These are phyloP conservation scores for Stigmatopora argus DNA, from an alignment of 2,113 vertebrate species.

Conservation along the genomic window DNA sequence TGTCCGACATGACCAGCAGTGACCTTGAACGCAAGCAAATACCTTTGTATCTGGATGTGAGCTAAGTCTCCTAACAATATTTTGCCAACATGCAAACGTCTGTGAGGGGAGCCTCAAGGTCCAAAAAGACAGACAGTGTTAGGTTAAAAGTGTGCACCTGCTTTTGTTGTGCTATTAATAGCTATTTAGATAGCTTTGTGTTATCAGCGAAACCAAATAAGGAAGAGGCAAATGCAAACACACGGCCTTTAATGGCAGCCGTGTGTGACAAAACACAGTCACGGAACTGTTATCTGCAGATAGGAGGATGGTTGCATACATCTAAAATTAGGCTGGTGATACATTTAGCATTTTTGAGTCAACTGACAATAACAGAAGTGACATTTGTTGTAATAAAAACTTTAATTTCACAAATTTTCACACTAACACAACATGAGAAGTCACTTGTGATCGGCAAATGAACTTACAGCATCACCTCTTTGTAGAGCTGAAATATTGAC, in stretches of 20 bases:
- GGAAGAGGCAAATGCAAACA: background rate
- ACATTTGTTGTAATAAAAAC: slow-evolving; percentile 33
- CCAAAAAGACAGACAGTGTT: slow-evolving; percentile 1
- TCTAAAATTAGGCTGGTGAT: slow-evolving; percentile 1
- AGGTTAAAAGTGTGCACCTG: slow-evolving; percentile 19
- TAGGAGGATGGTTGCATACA: background rate
- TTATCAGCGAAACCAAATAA: slow-evolving; percentile 60
- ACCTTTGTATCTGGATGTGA: background rate
- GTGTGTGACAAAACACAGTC: slow-evolving; percentile 39
- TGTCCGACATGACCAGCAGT: slow-evolving; percentile 77
- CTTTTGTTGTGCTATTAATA: slow-evolving; percentile 67
- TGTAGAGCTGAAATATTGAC: slow-evolving; percentile 43
- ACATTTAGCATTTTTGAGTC: background rate
- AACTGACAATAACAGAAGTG: background rate
- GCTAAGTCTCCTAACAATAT: no score
- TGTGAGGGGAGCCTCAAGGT: slow-evolving; percentile 5
- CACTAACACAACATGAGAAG: slow-evolving; percentile 1
- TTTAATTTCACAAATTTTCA: slow-evolving; percentile 46
- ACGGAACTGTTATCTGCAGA: slow-evolving; percentile 26
- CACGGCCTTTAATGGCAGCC: slow-evolving; percentile 13
- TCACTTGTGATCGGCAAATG: background rate
- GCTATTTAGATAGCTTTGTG: slow-evolving; percentile 51
- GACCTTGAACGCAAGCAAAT: background rate
- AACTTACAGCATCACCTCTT: slow-evolving; percentile 32
- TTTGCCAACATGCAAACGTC: background rate